A percentile compares a stretch with the other conserved stretches of the same genome.
phyloP scores from a whole-genome alignment of 1,140 invertebrate genomes.

The Myzus persicae region DNA sequence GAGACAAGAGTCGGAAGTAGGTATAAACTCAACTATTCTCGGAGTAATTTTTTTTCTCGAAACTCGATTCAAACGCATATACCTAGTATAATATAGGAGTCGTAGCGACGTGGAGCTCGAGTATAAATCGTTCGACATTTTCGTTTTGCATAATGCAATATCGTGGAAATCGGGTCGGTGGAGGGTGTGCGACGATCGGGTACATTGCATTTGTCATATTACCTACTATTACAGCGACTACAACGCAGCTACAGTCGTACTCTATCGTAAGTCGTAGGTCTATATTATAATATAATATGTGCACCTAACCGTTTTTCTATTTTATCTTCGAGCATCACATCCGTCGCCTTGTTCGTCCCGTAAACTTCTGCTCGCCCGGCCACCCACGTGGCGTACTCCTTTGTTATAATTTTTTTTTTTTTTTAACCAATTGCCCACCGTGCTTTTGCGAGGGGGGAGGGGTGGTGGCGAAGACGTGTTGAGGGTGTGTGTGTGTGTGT shows the following conservation, averaged over 20 bases:
- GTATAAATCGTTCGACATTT: constrained; percentile 25
- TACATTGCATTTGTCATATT: neutral
- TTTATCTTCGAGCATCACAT: neutral
- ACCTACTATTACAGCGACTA: neutral
- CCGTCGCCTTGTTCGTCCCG: neutral
- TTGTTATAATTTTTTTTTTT: neutral
- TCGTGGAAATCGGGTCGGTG: neutral
- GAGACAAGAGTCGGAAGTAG: neutral
- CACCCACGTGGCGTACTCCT: neutral
- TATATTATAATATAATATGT: neutral
- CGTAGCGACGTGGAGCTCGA: neutral
- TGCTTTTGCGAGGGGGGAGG: neutral
- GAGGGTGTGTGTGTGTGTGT: no score
- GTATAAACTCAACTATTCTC: neutral
- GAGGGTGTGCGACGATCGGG: neutral
- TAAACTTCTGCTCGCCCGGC: neutral
- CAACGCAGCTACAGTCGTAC: neutral
- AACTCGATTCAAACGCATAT: neutral
- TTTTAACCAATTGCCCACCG: neutral
- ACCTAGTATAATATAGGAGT: neutral
- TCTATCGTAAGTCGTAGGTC: neutral
- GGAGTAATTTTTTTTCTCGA: neutral
- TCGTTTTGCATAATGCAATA: constrained; percentile 13
- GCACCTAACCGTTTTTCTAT: neutral
- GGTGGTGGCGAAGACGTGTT: neutral